Base-by-base conservation (phyloP, 2,113 vertebrate species). In the Pitta sordida region DNA sequence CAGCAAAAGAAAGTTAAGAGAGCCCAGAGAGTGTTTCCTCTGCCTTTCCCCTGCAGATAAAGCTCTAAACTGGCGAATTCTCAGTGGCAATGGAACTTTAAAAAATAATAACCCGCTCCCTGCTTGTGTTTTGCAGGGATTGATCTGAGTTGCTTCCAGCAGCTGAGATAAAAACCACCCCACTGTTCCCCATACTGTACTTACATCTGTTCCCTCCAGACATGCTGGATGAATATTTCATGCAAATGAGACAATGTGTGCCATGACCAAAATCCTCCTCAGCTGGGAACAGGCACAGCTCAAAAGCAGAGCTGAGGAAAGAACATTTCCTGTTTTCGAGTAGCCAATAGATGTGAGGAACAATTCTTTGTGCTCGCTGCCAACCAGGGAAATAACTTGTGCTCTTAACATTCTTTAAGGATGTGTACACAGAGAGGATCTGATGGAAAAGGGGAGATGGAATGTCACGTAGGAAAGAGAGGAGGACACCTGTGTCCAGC, bases 321-420 rank as follows among this genome's bases (percentile, higher is more conserved):
- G 94, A 91, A 92, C 70, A 41, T 93, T 96, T 96, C 95, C 95
- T 96, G 92, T 84, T 94, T 95, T 95, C 56, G 69, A 93, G 80
- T 7, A n/a, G 73, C 88, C 80, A n/a, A 55, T 14, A 75, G 49
- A 60, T 77, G 12, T 0, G 56, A 37, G 24, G 53, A 96, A 92
- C 77, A 83, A 78, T 58, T 58, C 74, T 88, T 92, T 93, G 86
- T 86, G 73, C 21, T 89, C 43, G 30, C 84, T 95, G 91, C 88
- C 94, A 86, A 12, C 83, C 69, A 11, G 91, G 92, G 95, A 94
- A 96, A 79, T 74, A 63, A 78, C 91, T 73, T 27, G 69, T 14
- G 19, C 51, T 80, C 12, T 34, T 30, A 6, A 46, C 14, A 0
- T 11, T 16, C 15, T 8, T 86, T 48, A 79, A 95, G 92, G 91